phyloP scores from a whole-genome alignment of 2,888 invertebrate genomes.

The Cephus rjabovi region DNA sequence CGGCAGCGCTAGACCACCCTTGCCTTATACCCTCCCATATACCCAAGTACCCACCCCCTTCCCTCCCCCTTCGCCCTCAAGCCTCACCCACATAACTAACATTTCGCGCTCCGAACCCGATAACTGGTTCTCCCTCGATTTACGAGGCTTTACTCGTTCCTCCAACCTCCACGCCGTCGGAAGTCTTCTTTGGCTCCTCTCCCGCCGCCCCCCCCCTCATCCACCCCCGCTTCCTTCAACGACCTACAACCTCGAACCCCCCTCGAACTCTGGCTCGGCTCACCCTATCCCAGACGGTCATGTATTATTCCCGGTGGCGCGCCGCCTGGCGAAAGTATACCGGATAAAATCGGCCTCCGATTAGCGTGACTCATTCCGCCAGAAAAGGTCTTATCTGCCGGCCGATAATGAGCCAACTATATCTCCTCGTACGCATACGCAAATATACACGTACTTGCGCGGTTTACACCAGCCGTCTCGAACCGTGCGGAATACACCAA shows the following conservation, averaged over 20 bases:
- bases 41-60: neutral
- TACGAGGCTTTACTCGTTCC: constrained; percentile 36
- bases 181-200: neutral
- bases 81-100: constrained; percentile 44
- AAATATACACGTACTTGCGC: neutral
- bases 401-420: neutral
- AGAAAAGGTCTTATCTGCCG: neutral
- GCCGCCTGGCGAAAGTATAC: neutral
- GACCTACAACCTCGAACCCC: neutral
- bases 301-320: neutral
- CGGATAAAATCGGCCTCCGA: neutral
- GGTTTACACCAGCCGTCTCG: neutral
- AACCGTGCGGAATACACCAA: neutral
- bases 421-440: neutral
- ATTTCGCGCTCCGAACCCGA: constrained; percentile 42
- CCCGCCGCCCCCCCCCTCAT: neutral
- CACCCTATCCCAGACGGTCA: neutral
- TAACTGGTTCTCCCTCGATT: constrained; percentile 46
- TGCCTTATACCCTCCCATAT: neutral
- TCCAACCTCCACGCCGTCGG: neutral
- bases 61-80: constrained; percentile 15
- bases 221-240: neutral
- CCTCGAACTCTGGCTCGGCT: neutral
- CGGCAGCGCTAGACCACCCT: neutral
- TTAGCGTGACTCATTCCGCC: neutral